phyloP scores from a whole-genome alignment of 2,797 vertebrate species.

The Girardinus metallicus region DNA sequence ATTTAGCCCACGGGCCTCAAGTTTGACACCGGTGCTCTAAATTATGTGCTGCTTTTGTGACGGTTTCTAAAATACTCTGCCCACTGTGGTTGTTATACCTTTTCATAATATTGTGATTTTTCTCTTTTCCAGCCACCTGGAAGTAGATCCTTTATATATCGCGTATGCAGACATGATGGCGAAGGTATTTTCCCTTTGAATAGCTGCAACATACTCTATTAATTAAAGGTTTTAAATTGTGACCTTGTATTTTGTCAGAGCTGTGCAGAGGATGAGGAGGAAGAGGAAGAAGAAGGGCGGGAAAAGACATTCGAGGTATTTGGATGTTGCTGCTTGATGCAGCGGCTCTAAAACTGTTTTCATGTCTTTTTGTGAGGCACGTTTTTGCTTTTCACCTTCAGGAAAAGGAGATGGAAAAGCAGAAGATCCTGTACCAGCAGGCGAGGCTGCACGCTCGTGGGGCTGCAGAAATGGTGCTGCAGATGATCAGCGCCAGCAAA shows the following conservation, averaged over 20 bases:
- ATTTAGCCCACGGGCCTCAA: no score
- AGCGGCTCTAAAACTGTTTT: not conserved
- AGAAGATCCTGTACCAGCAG: slow-evolving; percentile 97
- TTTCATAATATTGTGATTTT: not conserved
- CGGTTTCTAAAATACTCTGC: no score
- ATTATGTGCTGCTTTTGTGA: not conserved
- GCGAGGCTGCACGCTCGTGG: slow-evolving; percentile 95
- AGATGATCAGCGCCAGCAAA: slow-evolving; percentile 98
- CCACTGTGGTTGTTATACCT: not conserved
- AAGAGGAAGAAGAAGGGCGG: slow-evolving; percentile 91
- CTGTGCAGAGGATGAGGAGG: slow-evolving; percentile 88
- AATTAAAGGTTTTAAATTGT: not conserved
- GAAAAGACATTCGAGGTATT: slow-evolving; percentile 96
- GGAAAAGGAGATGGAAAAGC: slow-evolving; percentile 99
- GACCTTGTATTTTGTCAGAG: slow-evolving; percentile 72
- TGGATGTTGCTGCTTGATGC: not conserved
- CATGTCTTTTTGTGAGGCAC: not conserved
- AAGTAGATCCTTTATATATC: slow-evolving; percentile 93
- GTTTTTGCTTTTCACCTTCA: slow-evolving; percentile 53
- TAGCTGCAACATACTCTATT: not conserved
- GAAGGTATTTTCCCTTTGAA: slow-evolving; percentile 82
- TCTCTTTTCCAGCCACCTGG: slow-evolving; percentile 84
- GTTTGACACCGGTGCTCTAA: not conserved
- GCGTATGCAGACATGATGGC: slow-evolving; percentile 99
- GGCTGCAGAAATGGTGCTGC: slow-evolving; percentile 97